Evolutionary conservation across 1,140 invertebrate species (phyloP), one percentile per base, ranked within the genome.

Genomic region (Drosophila fuyamai): DNA sequence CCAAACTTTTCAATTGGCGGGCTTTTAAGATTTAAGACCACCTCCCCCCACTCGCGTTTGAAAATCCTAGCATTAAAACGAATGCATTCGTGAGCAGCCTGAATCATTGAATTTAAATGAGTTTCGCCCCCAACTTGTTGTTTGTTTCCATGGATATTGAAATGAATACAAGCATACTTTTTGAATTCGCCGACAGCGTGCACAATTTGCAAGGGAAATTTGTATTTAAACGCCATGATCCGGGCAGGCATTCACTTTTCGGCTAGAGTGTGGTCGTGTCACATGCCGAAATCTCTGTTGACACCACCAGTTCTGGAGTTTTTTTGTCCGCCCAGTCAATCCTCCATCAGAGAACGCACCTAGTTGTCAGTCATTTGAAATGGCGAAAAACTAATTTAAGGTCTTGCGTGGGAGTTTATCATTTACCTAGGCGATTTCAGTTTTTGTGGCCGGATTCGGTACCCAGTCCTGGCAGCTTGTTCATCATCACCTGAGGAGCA

Each of bases 101-200:
- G 41, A 73, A 54, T 60, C 70, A 73, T 73, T 73, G 70, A 73
- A 66, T 66, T 57, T 76, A 76, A 57, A 76, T 53, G 41, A 66
- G 61, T 58, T 58, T 54, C 38, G 36, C 23, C 16, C 13, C 16
- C 5, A 14, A 16, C 14, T 35, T 12, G 27, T 51, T 16, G 14
- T 13, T 55, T 23, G 13, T 14, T 44, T 16, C 38, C 27, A 32
- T 8, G 18, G 29, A n/a, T 55, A 68, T 68, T 48, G 36, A 35
- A 56, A 66, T 68, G 48, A 46, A 46, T 18, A 46, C 12, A 5
- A 53, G 5, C n/a, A 6, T 23, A 36, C 43, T 23, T 8, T 18
- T 3, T n/a, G 14, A 44, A 44, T 10, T 44, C 47, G n/a, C 27
- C 10, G 23, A 50, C 46, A 50, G 1, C 53, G 36, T 18, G 18